These are phyloP conservation scores for Fregetta grallaria DNA, from an alignment of 2,113 vertebrate species.

Conservation along the genomic window DNA sequence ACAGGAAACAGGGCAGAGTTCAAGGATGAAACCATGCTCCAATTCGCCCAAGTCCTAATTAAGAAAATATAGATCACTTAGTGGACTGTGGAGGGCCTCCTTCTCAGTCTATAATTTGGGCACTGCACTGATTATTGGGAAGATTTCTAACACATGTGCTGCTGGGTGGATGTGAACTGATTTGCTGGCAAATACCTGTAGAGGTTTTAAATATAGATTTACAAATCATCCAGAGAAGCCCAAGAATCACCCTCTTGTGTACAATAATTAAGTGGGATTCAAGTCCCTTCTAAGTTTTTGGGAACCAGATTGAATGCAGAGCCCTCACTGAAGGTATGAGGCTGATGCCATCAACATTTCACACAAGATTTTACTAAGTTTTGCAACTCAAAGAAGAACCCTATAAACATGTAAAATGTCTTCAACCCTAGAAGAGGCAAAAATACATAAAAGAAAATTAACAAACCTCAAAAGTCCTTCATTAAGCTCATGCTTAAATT, in stretches of 20 bases:
- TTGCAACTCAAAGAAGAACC: background rate
- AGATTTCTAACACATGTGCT: background rate
- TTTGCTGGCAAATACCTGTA: background rate
- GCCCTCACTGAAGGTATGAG: background rate
- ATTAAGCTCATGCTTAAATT: background rate
- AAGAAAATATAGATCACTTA: background rate
- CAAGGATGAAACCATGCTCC: background rate
- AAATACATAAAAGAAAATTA: background rate
- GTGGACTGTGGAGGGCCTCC: background rate
- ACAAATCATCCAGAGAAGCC: background rate
- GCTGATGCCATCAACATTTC: background rate
- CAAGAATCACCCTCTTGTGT: background rate
- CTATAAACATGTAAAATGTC: background rate
- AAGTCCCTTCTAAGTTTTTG: background rate
- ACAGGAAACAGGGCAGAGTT: background rate
- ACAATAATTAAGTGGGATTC: background rate
- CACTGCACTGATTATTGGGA: background rate
- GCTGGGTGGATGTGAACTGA: background rate
- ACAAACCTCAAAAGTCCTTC: background rate
- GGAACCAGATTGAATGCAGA: background rate
- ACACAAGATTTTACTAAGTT: background rate
- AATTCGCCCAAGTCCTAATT: background rate
- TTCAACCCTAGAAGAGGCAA: background rate
- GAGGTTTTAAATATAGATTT: background rate
- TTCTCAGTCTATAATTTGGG: background rate